A percentile compares a stretch with the other conserved stretches of the same genome.
These are phyloP conservation scores for Scotopteryx bipunctaria DNA, from an alignment of 2,888 invertebrate species.

Conservation along the genomic window DNA sequence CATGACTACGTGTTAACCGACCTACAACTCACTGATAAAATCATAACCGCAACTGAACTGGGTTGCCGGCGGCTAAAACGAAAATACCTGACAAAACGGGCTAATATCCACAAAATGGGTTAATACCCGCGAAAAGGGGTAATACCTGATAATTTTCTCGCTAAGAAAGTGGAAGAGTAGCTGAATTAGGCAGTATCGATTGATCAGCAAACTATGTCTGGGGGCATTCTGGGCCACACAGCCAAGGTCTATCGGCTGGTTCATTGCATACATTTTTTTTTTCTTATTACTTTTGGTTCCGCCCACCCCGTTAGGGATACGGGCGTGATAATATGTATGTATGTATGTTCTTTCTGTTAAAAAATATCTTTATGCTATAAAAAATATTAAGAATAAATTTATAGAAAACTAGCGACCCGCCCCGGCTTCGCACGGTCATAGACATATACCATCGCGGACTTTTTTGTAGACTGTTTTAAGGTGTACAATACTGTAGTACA, in stretches of 20 bases:
- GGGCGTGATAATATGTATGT: too few relatives aligned
- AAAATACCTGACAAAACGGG: conserved; percentile 19
- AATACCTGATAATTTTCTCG: conserved; percentile 30
- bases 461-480: too few relatives aligned
- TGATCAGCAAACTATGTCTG: conserved; percentile 44
- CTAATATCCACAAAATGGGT: conserved; percentile 23
- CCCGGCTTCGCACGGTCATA: too few relatives aligned
- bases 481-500: too few relatives aligned
- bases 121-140: conserved; percentile 22
- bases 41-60: conserved; percentile 22
- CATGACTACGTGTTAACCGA: conserved; percentile 20
- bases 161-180: conserved; percentile 41
- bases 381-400: too few relatives aligned
- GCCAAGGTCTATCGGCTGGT: neutral
- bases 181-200: conserved; percentile 50
- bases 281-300: neutral
- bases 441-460: too few relatives aligned
- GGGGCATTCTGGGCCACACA: conserved; percentile 33
- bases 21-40: conserved; percentile 25
- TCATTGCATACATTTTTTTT: neutral
- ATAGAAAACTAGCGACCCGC: too few relatives aligned
- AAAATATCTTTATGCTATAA: too few relatives aligned
- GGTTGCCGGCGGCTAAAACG: conserved; percentile 19
- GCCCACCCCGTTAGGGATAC: too few relatives aligned
- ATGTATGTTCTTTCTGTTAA: too few relatives aligned